Conservation (phyloP, 1,140 invertebrate genomes). For the Tribolium castaneum region DNA sequence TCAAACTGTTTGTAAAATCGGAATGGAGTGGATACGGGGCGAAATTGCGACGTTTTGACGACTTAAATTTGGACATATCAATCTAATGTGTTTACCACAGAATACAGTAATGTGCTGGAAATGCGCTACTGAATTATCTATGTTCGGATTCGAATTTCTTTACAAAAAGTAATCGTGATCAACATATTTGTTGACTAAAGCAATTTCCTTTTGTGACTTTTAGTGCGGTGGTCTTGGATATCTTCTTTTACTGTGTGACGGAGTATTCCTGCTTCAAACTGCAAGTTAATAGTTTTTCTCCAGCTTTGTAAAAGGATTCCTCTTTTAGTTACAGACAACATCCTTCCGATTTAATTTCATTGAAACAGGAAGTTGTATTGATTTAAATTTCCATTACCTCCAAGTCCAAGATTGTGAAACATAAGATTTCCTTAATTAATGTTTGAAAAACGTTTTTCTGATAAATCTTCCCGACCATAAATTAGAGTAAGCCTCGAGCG, state of each 20-base stretch:
- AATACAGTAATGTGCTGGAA: neutral
- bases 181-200: too few species aligned
- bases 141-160: neutral
- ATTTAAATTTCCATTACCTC: neutral
- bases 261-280: neutral
- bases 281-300: neutral
- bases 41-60: neutral
- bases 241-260: neutral
- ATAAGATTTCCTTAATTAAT: constrained; percentile 12
- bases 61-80: neutral
- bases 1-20: neutral
- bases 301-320: neutral
- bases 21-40: neutral
- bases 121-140: neutral
- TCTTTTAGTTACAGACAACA: neutral
- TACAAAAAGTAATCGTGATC: neutral
- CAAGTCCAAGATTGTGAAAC: neutral
- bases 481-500: neutral
- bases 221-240: neutral
- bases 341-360: neutral
- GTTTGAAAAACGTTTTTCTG: neutral
- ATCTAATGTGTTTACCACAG: neutral
- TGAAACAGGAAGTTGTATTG: neutral
- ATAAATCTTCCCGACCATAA: constrained; percentile 2
- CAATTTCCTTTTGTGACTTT: neutral